phyloP scores from a whole-genome alignment of 2,888 invertebrate genomes.

The Drosophila prostipennis region DNA sequence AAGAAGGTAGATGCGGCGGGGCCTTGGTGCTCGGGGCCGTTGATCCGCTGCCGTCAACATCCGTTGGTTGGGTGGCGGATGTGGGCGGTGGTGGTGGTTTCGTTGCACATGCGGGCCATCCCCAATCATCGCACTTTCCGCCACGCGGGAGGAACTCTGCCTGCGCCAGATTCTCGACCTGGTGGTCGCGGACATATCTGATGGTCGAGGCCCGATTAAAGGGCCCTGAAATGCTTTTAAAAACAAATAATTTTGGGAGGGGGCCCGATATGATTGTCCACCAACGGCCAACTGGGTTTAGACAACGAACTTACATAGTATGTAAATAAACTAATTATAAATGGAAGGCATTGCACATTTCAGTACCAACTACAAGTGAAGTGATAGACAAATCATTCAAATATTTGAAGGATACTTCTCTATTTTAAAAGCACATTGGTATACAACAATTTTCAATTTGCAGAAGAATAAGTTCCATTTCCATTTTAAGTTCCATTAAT shows the following conservation, averaged over 20 bases:
- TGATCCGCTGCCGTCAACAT: background rate
- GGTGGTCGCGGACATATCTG: slow-evolving; percentile 3
- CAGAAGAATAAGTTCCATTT: too few species aligned
- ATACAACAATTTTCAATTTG: too few species aligned
- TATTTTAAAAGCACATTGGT: too few species aligned
- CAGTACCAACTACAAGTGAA: too few species aligned
- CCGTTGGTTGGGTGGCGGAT: background rate
- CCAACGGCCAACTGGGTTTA: slow-evolving; percentile 10
- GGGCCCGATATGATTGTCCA: background rate
- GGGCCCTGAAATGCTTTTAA: background rate
- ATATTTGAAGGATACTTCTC: too few species aligned
- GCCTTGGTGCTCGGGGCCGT: background rate
- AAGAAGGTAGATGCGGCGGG: background rate
- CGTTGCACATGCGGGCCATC: slow-evolving; percentile 19
- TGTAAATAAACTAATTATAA: too few species aligned
- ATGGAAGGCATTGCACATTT: too few species aligned
- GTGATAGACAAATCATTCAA: too few species aligned
- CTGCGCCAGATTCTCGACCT: slow-evolving; percentile 9
- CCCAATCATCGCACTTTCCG: slow-evolving; percentile 10
- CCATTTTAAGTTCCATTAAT: too few species aligned
- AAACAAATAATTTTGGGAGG: slow-evolving; percentile 12
- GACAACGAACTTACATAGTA: background rate
- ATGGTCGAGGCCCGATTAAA: background rate
- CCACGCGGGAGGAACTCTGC: slow-evolving; percentile 1
- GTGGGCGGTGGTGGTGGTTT: background rate